Percentiles rank a stretch among this genome's conserved stretches.
Evolutionary conservation across 64 coral and sea anemone species (phyloP).

Genomic region (Porites australiensis): DNA sequence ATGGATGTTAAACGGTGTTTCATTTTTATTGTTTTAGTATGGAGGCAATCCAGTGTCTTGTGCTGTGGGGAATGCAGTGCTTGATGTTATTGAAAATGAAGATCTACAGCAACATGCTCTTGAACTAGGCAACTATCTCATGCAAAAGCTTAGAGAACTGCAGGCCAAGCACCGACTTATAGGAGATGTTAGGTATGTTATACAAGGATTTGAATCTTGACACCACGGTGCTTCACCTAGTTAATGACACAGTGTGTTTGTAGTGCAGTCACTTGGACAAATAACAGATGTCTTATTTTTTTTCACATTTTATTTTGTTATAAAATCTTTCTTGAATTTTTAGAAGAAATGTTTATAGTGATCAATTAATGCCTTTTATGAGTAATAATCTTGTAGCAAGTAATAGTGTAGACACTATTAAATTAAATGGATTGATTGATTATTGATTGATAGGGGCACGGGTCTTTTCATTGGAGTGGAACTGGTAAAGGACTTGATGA

Average conservation of each 20-base stretch:
- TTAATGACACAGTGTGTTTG: too few species aligned
- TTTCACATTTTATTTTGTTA: too few species aligned
- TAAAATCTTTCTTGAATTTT: too few species aligned
- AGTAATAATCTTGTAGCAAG: too few species aligned
- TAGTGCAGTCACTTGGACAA: too few species aligned
- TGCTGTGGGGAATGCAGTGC: slow-evolving; percentile 93
- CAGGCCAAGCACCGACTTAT: slow-evolving; percentile 89
- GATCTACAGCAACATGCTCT: slow-evolving; percentile 89
- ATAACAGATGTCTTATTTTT: too few species aligned
- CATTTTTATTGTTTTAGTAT: slow-evolving; percentile 78
- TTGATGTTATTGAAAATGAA: slow-evolving; percentile 92
- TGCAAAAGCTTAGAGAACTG: slow-evolving; percentile 72
- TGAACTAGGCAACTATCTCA: slow-evolving; percentile 80
- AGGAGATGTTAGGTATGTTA: slow-evolving; percentile 86
- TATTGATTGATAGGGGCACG: slow-evolving; percentile 72
- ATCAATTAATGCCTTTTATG: too few species aligned
- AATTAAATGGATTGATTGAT: not conserved
- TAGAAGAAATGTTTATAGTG: too few species aligned
- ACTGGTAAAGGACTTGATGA: slow-evolving; percentile 83
- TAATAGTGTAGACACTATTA: not conserved
- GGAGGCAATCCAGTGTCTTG: slow-evolving; percentile 99
- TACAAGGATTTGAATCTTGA: not conserved
- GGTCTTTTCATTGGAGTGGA: slow-evolving; percentile 96
- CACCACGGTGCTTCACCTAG: too few species aligned
- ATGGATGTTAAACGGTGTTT: not conserved